phyloP scores from a whole-genome alignment of 2,113 vertebrate genomes.

The Mandrillus leucophaeus region DNA sequence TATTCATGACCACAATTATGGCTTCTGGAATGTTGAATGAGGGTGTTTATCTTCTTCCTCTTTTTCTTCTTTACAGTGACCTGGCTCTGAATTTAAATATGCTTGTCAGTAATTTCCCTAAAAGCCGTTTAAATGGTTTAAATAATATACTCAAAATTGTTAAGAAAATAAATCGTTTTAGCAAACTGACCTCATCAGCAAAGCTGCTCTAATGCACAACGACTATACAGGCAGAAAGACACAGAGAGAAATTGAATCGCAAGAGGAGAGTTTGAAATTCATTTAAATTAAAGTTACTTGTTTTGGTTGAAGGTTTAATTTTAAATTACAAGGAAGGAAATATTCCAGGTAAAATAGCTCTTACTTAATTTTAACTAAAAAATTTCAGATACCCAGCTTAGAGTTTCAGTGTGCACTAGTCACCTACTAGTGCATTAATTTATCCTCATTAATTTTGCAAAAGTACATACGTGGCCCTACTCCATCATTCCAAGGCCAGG shows the following conservation, averaged over 20 bases:
- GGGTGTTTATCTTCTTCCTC: background rate
- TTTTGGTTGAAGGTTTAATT: conserved; percentile 64
- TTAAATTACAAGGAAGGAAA: conserved; percentile 66
- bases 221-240: background rate
- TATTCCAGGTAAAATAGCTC: conserved; percentile 49
- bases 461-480: background rate
- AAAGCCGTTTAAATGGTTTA: conserved; percentile 62
- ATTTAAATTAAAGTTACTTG: conserved; percentile 49
- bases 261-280: background rate
- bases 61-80: conserved; percentile 41
- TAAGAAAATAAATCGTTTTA: conserved; percentile 25
- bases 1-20: conserved; percentile 36
- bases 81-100: conserved; percentile 44
- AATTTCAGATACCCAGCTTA: background rate
- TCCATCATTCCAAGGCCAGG: background rate
- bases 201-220: background rate
- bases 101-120: conserved; percentile 57
- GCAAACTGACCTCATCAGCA: background rate
- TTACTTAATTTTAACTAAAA: conserved; percentile 52
- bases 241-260: background rate
- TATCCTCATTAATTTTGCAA: background rate
- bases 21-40: background rate
- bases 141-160: conserved; percentile 55
- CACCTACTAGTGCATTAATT: background rate
- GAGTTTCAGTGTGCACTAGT: background rate